A percentile compares a stretch with the other conserved stretches of the same genome.
These are phyloP conservation scores for Eumaeus atala DNA, from an alignment of 1,140 invertebrate species.

Conservation along the genomic window DNA sequence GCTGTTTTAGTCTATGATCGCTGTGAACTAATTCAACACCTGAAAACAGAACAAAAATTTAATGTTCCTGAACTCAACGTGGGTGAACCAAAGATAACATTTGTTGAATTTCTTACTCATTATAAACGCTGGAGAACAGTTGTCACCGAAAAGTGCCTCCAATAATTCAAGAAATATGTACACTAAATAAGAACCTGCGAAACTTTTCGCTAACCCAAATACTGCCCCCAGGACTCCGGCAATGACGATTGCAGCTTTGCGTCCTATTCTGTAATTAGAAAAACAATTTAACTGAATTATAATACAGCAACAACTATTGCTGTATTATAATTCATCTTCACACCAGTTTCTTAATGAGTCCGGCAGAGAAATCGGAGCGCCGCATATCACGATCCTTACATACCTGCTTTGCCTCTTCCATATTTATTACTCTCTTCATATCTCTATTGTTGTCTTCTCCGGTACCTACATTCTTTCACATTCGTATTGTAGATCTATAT, in stretches of 20 bases:
- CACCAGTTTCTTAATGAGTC: too few relatives aligned
- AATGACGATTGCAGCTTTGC: constrained; percentile 38
- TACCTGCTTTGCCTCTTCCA: too few relatives aligned
- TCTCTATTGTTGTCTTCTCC: too few relatives aligned
- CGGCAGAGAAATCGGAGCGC: too few relatives aligned
- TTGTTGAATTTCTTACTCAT: constrained; percentile 27
- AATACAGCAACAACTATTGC: too few relatives aligned
- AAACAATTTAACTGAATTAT: too few relatives aligned
- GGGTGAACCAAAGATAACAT: not conserved
- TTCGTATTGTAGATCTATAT: too few relatives aligned
- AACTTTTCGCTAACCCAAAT: constrained; percentile 40
- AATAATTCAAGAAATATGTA: constrained; percentile 38
- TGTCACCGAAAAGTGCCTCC: constrained; percentile 41
- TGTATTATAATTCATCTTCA: too few relatives aligned
- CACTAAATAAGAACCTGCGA: constrained; percentile 32
- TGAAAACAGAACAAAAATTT: constrained; percentile 24
- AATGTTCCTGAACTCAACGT: not conserved
- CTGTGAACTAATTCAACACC: constrained; percentile 42
- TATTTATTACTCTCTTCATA: too few relatives aligned
- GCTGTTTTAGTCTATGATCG: constrained; percentile 32
- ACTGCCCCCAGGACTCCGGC: constrained; percentile 33
- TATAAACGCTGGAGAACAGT: constrained; percentile 37
- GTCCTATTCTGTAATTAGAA: constrained; percentile 33
- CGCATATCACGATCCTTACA: too few relatives aligned
- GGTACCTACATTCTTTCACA: too few relatives aligned